A percentile compares a stretch with the other conserved stretches of the same genome.
Evolutionary conservation across 2,888 invertebrate species (phyloP).

Genomic region (Phania funesta): DNA sequence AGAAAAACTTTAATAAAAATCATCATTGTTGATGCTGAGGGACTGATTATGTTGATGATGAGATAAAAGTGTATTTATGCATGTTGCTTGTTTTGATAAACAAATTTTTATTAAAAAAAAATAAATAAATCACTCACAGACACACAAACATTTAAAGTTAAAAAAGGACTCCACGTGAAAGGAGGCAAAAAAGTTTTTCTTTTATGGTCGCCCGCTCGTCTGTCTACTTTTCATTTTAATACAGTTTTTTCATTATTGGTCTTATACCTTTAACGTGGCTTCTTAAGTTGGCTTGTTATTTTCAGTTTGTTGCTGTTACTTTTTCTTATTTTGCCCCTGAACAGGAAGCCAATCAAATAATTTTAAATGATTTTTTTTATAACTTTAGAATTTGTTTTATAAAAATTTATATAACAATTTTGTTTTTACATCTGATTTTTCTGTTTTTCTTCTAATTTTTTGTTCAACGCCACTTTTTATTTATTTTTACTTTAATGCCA

Average conservation of each 20-base stretch:
- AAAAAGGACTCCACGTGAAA: not conserved
- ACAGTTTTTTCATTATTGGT: slow-evolving; percentile 21
- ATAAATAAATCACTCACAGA: not conserved
- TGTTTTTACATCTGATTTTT: slow-evolving; percentile 62
- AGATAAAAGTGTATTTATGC: slow-evolving; percentile 59
- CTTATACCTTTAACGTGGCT: slow-evolving; percentile 52
- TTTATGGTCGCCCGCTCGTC: slow-evolving; percentile 44
- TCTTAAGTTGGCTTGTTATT: slow-evolving; percentile 46
- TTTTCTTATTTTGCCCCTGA: slow-evolving; percentile 1
- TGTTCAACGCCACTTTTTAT: too few relatives aligned
- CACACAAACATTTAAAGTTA: not conserved
- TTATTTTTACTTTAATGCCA: slow-evolving; percentile 4
- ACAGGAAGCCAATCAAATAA: slow-evolving; percentile 53
- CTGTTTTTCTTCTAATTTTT: slow-evolving; percentile 5
- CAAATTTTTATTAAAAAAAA: slow-evolving; percentile 48
- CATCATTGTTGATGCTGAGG: slow-evolving; percentile 50
- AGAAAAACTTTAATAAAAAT: slow-evolving; percentile 3
- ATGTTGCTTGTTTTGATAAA: slow-evolving; percentile 53
- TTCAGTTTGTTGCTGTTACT: slow-evolving; percentile 9
- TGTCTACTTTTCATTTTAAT: slow-evolving; percentile 21
- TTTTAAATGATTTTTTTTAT: slow-evolving; percentile 14
- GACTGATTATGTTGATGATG: slow-evolving; percentile 60
- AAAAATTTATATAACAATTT: slow-evolving; percentile 17
- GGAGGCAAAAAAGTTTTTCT: slow-evolving; percentile 39
- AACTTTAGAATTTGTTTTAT: slow-evolving; percentile 52